Evolutionary conservation across 1,140 invertebrate genomes (phyloP).

Genomic region (Bathynomus jamesi): DNA sequence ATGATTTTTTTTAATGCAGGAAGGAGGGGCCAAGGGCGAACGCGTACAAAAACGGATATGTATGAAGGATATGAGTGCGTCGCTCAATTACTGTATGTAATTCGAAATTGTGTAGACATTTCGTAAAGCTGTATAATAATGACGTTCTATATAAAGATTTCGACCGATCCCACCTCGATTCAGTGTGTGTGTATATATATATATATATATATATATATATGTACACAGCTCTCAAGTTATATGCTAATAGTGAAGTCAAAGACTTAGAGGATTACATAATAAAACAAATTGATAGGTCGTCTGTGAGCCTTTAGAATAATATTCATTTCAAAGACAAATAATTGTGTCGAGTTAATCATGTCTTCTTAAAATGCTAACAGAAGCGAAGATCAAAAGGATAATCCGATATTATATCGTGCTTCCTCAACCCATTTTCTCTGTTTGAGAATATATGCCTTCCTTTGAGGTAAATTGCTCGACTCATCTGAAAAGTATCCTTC

Average conservation of each 20-base stretch:
- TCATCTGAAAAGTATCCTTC: not conserved
- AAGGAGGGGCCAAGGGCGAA: no score
- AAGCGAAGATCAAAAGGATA: not conserved
- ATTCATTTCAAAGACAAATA: not conserved
- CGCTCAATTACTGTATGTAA: no score
- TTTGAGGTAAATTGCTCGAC: not conserved
- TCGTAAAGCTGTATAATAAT: no score
- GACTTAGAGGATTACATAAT: not conserved
- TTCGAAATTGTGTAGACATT: no score
- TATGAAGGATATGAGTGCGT: no score
- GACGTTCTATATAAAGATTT: no score
- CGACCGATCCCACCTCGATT: no score
- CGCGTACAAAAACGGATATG: no score
- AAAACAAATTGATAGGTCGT: conserved; percentile 1
- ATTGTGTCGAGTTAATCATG: not conserved
- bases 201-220: no score
- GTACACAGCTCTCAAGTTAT: no score
- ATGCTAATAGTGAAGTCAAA: not conserved
- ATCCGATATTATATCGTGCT: not conserved
- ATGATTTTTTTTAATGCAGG: no score
- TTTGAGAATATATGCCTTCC: not conserved
- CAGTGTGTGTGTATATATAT: no score
- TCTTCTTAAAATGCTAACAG: not conserved
- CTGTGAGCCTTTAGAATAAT: not conserved
- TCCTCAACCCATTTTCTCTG: not conserved